A percentile compares a stretch with the other conserved stretches of the same genome.
These are phyloP conservation scores for Chrysotoxum bicinctum DNA, from an alignment of 2,888 invertebrate species.

Conservation along the genomic window DNA sequence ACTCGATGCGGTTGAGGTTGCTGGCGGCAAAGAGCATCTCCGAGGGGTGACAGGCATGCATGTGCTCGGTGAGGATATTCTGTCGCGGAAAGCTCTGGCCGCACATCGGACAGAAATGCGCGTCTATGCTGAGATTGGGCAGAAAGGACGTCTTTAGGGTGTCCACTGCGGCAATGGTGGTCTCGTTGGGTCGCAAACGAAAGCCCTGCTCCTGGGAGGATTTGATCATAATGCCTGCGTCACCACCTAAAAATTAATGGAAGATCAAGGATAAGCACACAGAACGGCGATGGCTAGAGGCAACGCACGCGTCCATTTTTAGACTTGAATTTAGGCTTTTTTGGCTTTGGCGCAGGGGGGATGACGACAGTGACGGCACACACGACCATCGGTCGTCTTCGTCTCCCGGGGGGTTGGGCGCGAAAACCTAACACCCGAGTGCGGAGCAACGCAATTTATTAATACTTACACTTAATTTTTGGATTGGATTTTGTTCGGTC, in stretches of 20 bases:
- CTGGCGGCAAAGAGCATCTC: constrained; percentile 73
- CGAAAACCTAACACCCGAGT: constrained; percentile 66
- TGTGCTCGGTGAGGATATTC: constrained; percentile 79
- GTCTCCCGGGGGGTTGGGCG: constrained; percentile 72
- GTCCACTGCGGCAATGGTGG: constrained; percentile 76
- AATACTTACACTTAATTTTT: constrained; percentile 51
- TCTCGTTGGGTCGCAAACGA: constrained; percentile 72
- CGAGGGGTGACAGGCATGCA: constrained; percentile 79
- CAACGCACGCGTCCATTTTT: constrained; percentile 73
- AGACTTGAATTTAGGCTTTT: constrained; percentile 66
- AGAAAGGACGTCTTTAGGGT: constrained; percentile 79
- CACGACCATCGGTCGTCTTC: constrained; percentile 46
- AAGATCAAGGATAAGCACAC: constrained; percentile 64
- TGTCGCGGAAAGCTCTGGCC: constrained; percentile 79
- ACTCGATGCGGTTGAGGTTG: constrained; percentile 75
- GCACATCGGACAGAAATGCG: constrained; percentile 80
- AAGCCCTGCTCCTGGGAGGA: constrained; percentile 81
- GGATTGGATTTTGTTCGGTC: constrained; percentile 35
- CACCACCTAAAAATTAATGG: constrained; percentile 65
- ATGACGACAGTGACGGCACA: constrained; percentile 72
- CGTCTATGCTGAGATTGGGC: constrained; percentile 80
- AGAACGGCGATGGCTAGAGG: constrained; percentile 42
- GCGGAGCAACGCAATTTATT: constrained; percentile 19
- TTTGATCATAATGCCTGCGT: constrained; percentile 78
- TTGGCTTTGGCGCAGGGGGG: constrained; percentile 60